phyloP scores from a whole-genome alignment of 2,797 vertebrate genomes.

The Erethizon dorsatum region DNA sequence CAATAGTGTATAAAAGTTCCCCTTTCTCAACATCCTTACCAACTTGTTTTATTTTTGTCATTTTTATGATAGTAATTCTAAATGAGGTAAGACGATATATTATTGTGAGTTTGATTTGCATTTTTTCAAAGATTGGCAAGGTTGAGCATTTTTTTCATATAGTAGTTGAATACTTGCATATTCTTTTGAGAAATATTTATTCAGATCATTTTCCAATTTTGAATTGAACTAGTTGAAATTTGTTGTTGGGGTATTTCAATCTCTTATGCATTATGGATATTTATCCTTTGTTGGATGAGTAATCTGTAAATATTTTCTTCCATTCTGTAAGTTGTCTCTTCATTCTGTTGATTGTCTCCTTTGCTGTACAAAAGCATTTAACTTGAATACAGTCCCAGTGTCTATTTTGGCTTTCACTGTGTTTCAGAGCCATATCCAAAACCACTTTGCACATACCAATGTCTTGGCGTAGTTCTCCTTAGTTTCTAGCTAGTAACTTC shows the following conservation, averaged over 20 bases:
- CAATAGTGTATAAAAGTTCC: background rate
- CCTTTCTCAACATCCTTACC: background rate
- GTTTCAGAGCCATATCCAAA: background rate
- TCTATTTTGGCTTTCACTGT: background rate
- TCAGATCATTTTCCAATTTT: background rate
- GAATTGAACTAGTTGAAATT: background rate
- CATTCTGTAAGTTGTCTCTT: background rate
- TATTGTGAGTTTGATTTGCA: background rate
- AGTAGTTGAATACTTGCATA: background rate
- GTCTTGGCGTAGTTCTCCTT: background rate
- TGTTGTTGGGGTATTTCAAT: background rate
- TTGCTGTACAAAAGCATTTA: background rate
- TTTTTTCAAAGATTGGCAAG: background rate
- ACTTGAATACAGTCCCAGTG: background rate
- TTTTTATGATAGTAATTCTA: background rate
- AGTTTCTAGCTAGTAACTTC: background rate
- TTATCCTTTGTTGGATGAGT: background rate
- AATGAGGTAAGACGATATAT: too few relatives aligned
- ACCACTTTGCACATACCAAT: too few relatives aligned
- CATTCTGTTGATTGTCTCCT: background rate
- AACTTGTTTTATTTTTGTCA: background rate
- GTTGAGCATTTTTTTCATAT: background rate
- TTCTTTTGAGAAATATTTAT: background rate
- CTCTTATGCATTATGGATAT: background rate
- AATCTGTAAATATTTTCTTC: background rate